Base-by-base conservation (phyloP, 2,113 vertebrate genomes). In the Pelusios castaneus region DNA sequence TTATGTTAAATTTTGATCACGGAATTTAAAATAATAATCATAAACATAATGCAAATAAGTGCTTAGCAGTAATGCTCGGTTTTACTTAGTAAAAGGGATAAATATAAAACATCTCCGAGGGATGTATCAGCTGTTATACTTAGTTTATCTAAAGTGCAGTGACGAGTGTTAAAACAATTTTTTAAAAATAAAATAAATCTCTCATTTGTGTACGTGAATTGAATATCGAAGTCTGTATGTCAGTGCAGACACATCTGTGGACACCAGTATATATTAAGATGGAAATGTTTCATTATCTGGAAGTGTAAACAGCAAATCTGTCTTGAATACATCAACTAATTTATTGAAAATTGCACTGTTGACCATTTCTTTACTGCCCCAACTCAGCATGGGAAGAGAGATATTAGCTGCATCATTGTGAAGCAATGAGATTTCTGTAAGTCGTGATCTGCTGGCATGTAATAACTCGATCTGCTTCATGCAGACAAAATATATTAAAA, bases 401-500 rank as follows among this genome's bases (percentile, higher is more conserved):
- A 97, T 84, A 88, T 96, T 97, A 96, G 88, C 84, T 96, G 97
- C 96, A 96, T 97, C 90, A 47, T 95, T 88, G 89, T 97, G 91
- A 92, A 97, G 98, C 97, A 97, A 95, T 98, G 98, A 98, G 96
- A 98, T 98, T 98, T 97, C 97, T 98, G 97, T 98, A 97, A 98
- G 97, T 97, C 56, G 91, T 98, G 97, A 98, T 98, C 98, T 97
- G 95, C 97, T 97, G 98, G 97, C 97, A 97, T 98, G 97, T 98
- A 98, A 98, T 98, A 98, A 98, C 97, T 98, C 91, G 98, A 98
- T 98, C 96, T 98, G 96, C 98, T 98, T 98, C 98, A 98, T 98
- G 98, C 98, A 98, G 98, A 98, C 98, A 98, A 98, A 98, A 98
- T 98, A 98, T 99, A 98, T 98, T 98, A 98, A 98, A 99, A 98